These are phyloP conservation scores for Phrynocephalus guinanensis DNA, from an alignment of 2,797 vertebrate genomes.

Conservation along the genomic window DNA sequence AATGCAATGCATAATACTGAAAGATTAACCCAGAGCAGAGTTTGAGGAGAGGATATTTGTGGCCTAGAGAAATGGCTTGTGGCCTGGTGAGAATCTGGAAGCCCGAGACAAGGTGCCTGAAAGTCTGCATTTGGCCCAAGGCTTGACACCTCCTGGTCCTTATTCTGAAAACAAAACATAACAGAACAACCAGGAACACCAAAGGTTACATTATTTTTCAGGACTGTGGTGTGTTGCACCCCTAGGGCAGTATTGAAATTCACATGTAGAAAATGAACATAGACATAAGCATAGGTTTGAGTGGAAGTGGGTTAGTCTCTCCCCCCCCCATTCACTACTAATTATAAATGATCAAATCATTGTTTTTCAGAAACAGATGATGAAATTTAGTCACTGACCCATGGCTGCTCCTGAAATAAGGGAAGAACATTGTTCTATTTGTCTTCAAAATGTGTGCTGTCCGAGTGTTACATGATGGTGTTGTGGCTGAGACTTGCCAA, in stretches of 20 bases:
- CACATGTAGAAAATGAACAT: neutral
- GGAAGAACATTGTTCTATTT: conserved; percentile 19
- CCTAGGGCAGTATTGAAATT: neutral
- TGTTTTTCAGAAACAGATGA: neutral
- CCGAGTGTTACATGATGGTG: neutral
- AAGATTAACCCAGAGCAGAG: neutral
- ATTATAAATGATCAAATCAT: neutral
- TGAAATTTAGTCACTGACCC: conserved; percentile 27
- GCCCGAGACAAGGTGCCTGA: neutral
- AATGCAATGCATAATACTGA: neutral
- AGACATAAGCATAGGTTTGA: neutral
- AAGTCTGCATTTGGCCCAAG: neutral
- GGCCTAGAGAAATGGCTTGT: neutral
- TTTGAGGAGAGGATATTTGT: neutral
- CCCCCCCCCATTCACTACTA: neutral
- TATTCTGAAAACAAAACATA: neutral
- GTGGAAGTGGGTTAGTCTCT: neutral
- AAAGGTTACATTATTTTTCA: neutral
- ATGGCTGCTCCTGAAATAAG: neutral
- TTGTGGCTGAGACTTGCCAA: conserved; percentile 40
- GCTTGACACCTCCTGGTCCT: no score
- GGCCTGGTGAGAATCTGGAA: neutral
- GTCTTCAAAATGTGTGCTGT: neutral
- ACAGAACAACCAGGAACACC: neutral
- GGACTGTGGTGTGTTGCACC: neutral